These are phyloP conservation scores for Aythya fuligula DNA, from an alignment of 2,797 vertebrate species.

Conservation along the genomic window DNA sequence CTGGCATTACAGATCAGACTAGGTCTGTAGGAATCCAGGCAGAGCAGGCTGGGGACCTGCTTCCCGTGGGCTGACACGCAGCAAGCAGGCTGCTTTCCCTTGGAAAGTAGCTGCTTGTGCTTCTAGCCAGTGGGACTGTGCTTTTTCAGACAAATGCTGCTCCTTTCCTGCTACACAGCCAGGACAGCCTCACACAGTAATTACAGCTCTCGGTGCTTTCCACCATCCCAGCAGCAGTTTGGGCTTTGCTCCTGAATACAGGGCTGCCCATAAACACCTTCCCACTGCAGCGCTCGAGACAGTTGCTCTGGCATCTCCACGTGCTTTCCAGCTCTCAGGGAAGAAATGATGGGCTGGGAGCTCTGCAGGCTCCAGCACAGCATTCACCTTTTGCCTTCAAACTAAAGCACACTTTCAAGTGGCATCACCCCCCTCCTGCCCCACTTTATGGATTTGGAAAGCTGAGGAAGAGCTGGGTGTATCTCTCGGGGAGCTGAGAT, in stretches of 20 bases:
- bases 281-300: background rate
- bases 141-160: background rate
- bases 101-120: accelerated
- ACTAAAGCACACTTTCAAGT: accelerated
- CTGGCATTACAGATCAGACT: background rate
- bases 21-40: background rate
- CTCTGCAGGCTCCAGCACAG: accelerated
- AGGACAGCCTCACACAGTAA: accelerated
- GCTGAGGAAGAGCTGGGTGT: background rate
- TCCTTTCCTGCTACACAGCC: background rate
- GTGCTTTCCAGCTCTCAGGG: accelerated
- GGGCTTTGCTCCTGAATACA: background rate
- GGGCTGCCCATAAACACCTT: background rate
- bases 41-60: background rate
- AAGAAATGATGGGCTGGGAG: background rate
- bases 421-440: background rate
- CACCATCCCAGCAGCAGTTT: background rate
- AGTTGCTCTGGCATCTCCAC: background rate
- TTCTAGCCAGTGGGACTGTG: accelerated
- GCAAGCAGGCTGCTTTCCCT: background rate
- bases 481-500: background rate
- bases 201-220: background rate
- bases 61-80: accelerated
- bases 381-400: background rate
- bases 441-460: accelerated